Percentiles rank a stretch among this genome's conserved stretches.
Evolutionary conservation across 1,140 invertebrate species (phyloP).

Genomic region (Neotoxoptera formosana): DNA sequence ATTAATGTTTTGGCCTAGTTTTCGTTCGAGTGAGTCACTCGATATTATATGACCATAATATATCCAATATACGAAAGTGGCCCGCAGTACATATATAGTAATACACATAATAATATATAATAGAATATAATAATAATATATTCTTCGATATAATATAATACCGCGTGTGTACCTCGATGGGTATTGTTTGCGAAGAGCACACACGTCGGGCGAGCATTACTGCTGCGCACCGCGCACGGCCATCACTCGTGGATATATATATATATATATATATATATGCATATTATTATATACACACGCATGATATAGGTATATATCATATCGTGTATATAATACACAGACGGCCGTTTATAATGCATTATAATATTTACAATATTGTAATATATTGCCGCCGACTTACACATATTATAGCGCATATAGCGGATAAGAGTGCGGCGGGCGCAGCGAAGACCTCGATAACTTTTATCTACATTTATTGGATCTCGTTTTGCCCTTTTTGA

Average conservation of each 20-base stretch:
- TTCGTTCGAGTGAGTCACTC: background rate
- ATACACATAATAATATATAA: too few species aligned
- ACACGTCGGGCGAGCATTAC: background rate
- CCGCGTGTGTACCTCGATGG: background rate
- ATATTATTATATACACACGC: background rate
- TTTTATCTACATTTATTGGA: constrained; percentile 51
- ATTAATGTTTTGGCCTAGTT: constrained; percentile 50
- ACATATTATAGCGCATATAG: background rate
- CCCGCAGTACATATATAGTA: background rate
- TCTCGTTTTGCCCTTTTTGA: constrained; percentile 21
- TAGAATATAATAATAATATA: background rate
- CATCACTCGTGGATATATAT: background rate
- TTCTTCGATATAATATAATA: background rate
- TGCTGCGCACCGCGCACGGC: too few species aligned
- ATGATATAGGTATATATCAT: background rate
- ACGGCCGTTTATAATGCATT: background rate
- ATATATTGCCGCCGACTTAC: background rate
- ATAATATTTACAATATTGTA: background rate
- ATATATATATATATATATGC: background rate
- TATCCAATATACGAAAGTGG: constrained; percentile 20
- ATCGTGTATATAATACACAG: background rate
- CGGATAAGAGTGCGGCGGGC: too few species aligned
- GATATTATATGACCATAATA: too few species aligned
- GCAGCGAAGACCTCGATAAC: background rate
- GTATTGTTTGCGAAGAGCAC: constrained; percentile 35